Percentiles rank a stretch among this genome's conserved stretches.
phyloP scores from a whole-genome alignment of 2,888 invertebrate genomes.

The Magallana nippona region DNA sequence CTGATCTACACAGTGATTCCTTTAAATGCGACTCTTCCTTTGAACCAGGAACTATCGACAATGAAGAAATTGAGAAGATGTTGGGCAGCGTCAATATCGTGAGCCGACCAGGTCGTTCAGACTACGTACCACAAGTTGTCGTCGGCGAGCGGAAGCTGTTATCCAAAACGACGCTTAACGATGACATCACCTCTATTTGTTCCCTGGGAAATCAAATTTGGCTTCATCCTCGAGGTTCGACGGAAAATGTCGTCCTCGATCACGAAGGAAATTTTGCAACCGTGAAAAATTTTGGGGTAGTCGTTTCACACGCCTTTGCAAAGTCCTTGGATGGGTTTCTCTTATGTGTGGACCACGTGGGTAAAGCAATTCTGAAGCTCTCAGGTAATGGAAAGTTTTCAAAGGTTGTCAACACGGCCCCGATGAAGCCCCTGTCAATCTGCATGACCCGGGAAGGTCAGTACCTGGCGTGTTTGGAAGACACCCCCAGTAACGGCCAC shows the following conservation, averaged over 20 bases:
- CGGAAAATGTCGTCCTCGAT: slow-evolving; percentile 17
- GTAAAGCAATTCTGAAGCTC: slow-evolving; percentile 3
- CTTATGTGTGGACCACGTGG: slow-evolving; percentile 10
- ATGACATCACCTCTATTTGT: slow-evolving; percentile 23
- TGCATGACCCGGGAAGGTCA: slow-evolving; percentile 31
- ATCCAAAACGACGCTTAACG: not conserved
- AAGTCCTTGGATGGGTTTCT: slow-evolving; percentile 18
- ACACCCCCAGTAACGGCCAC: not conserved
- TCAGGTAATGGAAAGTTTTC: not conserved
- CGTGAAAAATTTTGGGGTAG: slow-evolving; percentile 14
- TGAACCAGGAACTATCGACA: not conserved
- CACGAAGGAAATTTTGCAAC: not conserved
- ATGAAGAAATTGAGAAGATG: not conserved
- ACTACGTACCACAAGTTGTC: not conserved
- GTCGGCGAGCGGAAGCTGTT: not conserved
- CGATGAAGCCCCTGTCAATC: slow-evolving; percentile 6
- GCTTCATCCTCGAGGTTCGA: slow-evolving; percentile 34
- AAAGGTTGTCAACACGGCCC: slow-evolving; percentile 30
- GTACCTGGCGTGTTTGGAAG: slow-evolving; percentile 23
- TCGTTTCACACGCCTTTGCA: not conserved
- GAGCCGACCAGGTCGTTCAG: not conserved
- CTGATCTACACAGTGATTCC: not conserved
- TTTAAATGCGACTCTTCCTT: not conserved
- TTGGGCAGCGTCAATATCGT: slow-evolving; percentile 5
- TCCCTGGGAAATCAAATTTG: slow-evolving; percentile 21